These are phyloP conservation scores for Eleginops maclovinus DNA, from an alignment of 2,113 vertebrate species.

Conservation along the genomic window DNA sequence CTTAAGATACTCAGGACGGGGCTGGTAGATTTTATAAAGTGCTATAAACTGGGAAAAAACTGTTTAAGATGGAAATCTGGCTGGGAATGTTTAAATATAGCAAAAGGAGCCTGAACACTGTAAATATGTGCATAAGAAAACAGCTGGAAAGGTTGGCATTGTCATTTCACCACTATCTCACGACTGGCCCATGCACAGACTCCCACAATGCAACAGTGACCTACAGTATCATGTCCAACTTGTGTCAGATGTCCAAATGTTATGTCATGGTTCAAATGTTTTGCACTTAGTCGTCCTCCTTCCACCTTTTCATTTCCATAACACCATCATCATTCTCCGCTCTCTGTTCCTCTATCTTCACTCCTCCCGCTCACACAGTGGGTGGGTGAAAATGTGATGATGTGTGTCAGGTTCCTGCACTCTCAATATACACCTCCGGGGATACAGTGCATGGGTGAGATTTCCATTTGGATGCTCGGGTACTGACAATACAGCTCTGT, in stretches of 20 bases:
- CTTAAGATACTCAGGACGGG: neutral
- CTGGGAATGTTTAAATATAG: neutral
- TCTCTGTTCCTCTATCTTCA: neutral
- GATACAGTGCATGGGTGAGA: conserved; percentile 12
- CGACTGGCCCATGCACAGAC: conserved; percentile 4
- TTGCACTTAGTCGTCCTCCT: neutral
- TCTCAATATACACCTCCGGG: conserved; percentile 14
- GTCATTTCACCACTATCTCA: too few relatives aligned
- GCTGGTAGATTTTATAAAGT: conserved; percentile 1
- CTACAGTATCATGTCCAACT: conserved; percentile 8
- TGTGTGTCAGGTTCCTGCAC: conserved; percentile 51
- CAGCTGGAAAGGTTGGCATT: too few relatives aligned
- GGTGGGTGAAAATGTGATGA: conserved; percentile 42
- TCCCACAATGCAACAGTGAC: neutral
- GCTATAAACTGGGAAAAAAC: neutral
- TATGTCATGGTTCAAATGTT: neutral
- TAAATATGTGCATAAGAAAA: too few relatives aligned
- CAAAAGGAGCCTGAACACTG: neutral
- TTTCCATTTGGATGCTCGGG: conserved; percentile 37
- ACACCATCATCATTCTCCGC: neutral
- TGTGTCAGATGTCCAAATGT: conserved; percentile 22
- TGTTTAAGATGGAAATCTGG: neutral
- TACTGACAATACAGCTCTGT: neutral
- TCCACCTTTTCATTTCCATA: neutral
- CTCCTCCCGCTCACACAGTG: neutral